Conservation (phyloP, 2,113 vertebrate genomes). For the Mesocricetus auratus region DNA sequence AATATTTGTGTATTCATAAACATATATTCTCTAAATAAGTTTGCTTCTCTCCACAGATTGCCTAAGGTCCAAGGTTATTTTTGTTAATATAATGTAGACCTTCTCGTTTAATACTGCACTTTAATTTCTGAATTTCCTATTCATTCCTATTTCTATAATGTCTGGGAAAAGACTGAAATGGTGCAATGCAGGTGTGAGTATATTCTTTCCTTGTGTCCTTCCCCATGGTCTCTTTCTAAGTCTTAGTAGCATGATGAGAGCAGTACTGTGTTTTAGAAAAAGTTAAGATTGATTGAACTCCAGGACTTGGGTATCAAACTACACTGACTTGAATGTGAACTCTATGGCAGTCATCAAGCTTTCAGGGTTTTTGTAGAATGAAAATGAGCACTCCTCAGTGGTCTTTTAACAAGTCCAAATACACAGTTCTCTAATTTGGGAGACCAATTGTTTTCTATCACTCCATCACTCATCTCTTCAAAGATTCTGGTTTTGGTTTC, state of each 20-base stretch:
- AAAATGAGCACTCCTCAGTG: neutral
- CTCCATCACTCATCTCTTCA: neutral
- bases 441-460: neutral
- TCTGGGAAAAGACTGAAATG: neutral
- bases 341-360: neutral
- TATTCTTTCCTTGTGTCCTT: neutral
- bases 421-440: neutral
- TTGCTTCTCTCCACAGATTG: neutral
- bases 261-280: neutral
- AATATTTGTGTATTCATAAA: neutral
- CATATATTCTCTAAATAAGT: too few species aligned
- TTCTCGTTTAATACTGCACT: neutral
- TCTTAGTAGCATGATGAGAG: neutral
- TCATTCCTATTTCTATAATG: neutral
- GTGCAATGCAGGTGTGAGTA: neutral
- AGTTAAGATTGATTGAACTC: neutral
- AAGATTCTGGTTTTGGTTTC: neutral
- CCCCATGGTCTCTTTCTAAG: neutral
- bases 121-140: conserved; percentile 11
- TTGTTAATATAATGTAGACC: neutral
- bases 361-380: neutral
- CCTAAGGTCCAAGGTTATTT: neutral
- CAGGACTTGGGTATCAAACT: neutral
- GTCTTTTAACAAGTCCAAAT: neutral
- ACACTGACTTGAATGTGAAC: neutral